A percentile compares a stretch with the other conserved stretches of the same genome.
These are phyloP conservation scores for Alosa alosa DNA, from an alignment of 2,113 vertebrate species.

Conservation along the genomic window DNA sequence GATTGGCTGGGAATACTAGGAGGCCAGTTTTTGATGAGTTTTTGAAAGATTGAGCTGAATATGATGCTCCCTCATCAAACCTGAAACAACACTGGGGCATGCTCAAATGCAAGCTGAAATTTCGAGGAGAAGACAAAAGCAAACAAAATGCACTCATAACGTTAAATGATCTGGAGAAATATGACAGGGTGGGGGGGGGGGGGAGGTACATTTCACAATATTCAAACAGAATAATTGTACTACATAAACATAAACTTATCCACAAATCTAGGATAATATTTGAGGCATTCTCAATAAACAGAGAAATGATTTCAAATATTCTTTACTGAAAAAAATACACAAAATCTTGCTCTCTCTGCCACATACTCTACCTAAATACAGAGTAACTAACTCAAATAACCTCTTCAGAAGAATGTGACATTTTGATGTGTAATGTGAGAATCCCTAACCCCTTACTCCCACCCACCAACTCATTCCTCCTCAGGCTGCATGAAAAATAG, in stretches of 20 bases:
- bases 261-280: not conserved
- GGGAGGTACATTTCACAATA: not conserved
- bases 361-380: not conserved
- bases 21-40: too few relatives aligned
- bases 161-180: not conserved
- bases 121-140: not conserved
- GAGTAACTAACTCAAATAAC: not conserved
- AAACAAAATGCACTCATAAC: not conserved
- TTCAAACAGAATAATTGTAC: not conserved
- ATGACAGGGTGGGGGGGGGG: too few relatives aligned
- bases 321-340: not conserved
- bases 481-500: conserved; percentile 83
- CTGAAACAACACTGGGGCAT: not conserved
- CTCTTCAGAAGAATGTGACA: not conserved
- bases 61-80: not conserved
- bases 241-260: not conserved
- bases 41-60: not conserved
- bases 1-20: too few relatives aligned
- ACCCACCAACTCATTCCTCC: conserved; percentile 69
- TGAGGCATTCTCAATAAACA: not conserved
- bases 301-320: not conserved
- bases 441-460: not conserved
- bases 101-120: not conserved
- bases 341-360: not conserved
- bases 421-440: not conserved